phyloP scores from a whole-genome alignment of 2,797 vertebrate species.

The Eleutherodactylus coqui region DNA sequence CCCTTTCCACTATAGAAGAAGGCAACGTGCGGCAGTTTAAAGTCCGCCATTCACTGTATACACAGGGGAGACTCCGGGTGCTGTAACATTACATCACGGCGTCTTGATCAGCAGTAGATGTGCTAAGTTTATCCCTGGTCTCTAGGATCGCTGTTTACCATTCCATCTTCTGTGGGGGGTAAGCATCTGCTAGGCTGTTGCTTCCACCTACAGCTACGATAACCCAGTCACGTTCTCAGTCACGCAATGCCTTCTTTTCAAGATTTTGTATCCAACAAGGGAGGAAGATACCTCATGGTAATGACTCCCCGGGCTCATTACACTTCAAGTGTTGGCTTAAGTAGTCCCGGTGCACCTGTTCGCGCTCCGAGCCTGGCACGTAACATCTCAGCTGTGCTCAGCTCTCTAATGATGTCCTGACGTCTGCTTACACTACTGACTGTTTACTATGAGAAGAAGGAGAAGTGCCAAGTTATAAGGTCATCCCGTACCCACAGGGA shows the following conservation, averaged over 20 bases:
- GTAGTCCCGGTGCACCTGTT: conserved; percentile 45
- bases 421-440: neutral
- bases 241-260: conserved; percentile 48
- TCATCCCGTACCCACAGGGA: too few relatives aligned
- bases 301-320: conserved; percentile 3
- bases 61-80: neutral
- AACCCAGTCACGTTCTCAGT: neutral
- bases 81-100: conserved; percentile 1
- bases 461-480: too few relatives aligned
- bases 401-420: conserved; percentile 7
- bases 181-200: conserved; percentile 16
- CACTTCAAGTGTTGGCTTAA: neutral
- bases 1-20: neutral
- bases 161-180: neutral
- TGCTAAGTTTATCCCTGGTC: neutral
- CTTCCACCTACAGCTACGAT: conserved; percentile 1
- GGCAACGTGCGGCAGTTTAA: too few relatives aligned
- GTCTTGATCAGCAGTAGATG: neutral
- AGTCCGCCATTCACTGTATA: neutral
- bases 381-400: neutral
- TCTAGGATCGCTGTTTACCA: conserved; percentile 56
- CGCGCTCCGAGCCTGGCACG: neutral
- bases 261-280: conserved; percentile 2
- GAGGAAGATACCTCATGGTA: conserved; percentile 31
- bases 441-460: too few relatives aligned